phyloP scores from a whole-genome alignment of 1,140 invertebrate genomes.

The Drosophila equinoxialis region DNA sequence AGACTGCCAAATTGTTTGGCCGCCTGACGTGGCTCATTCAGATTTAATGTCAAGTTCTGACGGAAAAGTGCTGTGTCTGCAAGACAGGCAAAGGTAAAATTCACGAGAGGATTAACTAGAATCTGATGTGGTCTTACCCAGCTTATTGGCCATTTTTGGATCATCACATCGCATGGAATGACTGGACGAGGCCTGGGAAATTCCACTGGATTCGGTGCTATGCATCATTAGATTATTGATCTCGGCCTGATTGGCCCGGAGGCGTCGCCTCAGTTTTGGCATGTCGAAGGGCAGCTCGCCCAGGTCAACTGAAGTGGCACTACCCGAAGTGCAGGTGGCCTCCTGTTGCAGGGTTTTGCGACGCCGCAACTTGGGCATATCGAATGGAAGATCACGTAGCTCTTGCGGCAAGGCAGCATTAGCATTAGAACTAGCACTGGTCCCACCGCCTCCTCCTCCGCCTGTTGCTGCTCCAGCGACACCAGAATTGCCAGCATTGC shows the following conservation, averaged over 20 bases:
- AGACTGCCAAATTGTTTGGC: conserved; percentile 79
- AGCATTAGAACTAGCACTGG: conserved; percentile 92
- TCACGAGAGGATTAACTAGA: too few species aligned
- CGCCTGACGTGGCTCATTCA: conserved; percentile 84
- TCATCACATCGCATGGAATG: conserved; percentile 88
- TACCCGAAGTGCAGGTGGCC: conserved; percentile 87
- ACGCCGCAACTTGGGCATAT: conserved; percentile 94
- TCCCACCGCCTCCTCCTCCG: conserved; percentile 83
- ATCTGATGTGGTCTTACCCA: conserved; percentile 49
- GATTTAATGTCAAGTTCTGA: conserved; percentile 89
- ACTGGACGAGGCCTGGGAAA: conserved; percentile 90
- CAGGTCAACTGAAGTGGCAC: conserved; percentile 89
- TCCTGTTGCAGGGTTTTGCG: conserved; percentile 84
- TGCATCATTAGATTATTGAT: conserved; percentile 82
- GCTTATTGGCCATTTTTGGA: conserved; percentile 83
- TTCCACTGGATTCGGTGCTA: conserved; percentile 87
- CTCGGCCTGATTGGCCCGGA: conserved; percentile 76
- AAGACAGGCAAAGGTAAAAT: not conserved
- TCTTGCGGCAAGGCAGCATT: conserved; percentile 89
- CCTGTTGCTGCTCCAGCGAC: conserved; percentile 56
- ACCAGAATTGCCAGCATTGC: not conserved
- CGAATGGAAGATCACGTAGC: conserved; percentile 91
- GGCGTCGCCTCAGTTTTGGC: conserved; percentile 91
- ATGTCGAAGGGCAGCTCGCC: conserved; percentile 93
- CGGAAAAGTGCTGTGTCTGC: conserved; percentile 84